Evolutionary conservation across 2,797 vertebrate genomes (phyloP).

Genomic region (Anableps anableps): DNA sequence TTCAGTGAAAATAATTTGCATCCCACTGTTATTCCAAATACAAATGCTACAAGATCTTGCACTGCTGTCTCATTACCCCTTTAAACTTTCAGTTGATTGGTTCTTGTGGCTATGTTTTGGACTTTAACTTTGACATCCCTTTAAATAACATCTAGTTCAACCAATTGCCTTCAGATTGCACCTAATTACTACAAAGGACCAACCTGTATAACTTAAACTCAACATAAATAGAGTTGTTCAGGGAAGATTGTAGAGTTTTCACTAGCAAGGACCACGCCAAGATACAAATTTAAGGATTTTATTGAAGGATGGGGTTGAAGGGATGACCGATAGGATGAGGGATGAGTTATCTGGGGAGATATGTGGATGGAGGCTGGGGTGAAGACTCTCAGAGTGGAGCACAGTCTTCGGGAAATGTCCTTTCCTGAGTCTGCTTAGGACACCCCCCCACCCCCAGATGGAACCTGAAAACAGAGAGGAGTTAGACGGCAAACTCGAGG

Average conservation of each 20-base stretch:
- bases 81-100: constrained; percentile 7
- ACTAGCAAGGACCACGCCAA: too few species aligned
- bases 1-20: constrained; percentile 13
- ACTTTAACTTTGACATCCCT: constrained; percentile 15
- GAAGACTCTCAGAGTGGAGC: too few species aligned
- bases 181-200: neutral
- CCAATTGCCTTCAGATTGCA: neutral
- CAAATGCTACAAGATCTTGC: constrained; percentile 2
- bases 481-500: too few species aligned
- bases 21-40: constrained; percentile 13
- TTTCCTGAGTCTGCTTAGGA: too few species aligned
- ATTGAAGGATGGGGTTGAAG: too few species aligned
- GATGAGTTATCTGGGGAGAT: too few species aligned
- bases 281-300: too few species aligned
- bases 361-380: too few species aligned
- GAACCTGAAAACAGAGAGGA: too few species aligned
- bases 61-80: neutral
- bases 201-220: neutral
- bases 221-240: neutral
- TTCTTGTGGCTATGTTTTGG: constrained; percentile 15
- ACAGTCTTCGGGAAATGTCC: too few species aligned
- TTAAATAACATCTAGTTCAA: neutral
- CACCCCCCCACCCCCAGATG: too few species aligned
- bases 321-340: too few species aligned
- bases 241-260: neutral